Evolutionary conservation across 2,888 invertebrate genomes (phyloP), one percentile per base, ranked within the genome.

Genomic region (Parnassius smintheus): DNA sequence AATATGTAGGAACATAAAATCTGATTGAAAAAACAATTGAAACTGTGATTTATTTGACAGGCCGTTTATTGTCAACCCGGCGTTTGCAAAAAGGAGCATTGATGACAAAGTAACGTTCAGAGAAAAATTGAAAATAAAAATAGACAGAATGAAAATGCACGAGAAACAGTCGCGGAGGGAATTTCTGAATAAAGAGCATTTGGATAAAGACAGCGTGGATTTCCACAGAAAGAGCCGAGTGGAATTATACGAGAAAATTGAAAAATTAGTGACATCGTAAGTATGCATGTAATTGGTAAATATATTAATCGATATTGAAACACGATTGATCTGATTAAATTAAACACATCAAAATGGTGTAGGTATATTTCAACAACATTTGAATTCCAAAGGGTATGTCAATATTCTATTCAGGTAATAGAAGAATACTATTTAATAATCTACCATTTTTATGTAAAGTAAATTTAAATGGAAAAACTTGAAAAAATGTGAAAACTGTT

Each of bases 171-270:
- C 72, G 18, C 70, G 71, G 10, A 75, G 79, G 65, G 75, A 83
- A 44, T 85, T 81, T 66, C 71, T 88, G 59, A 82, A 81, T 61
- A 77, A 75, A 57, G 72, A 82, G 12, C 69, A 83, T 49, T 67
- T 85, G 72, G 81, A 85, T 42, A 69, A 71, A 8, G 73, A 74
- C 45, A 82, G 78, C 44, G 72, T 89, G 22, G 91, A 93, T 66
- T 92, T 93, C 70, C 94, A 95, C 76, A 92, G 95, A 72, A 87
- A 87, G 55, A 94, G 93, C 67, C 86, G 95, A 72, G 83, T 94
- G 53, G 93, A 93, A 57, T 79, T 95, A 25, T 94, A 94, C 75
- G 86, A 83, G 61, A 95, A 94, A 81, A 78, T 95, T 62, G 94
- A 94, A 75, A 88, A 84, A 66, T 86, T 95, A 69, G 84, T 95